A percentile compares a stretch with the other conserved stretches of the same genome.
Conservation (phyloP, 2,888 invertebrate genomes). For the Anarsia innoxiella region DNA sequence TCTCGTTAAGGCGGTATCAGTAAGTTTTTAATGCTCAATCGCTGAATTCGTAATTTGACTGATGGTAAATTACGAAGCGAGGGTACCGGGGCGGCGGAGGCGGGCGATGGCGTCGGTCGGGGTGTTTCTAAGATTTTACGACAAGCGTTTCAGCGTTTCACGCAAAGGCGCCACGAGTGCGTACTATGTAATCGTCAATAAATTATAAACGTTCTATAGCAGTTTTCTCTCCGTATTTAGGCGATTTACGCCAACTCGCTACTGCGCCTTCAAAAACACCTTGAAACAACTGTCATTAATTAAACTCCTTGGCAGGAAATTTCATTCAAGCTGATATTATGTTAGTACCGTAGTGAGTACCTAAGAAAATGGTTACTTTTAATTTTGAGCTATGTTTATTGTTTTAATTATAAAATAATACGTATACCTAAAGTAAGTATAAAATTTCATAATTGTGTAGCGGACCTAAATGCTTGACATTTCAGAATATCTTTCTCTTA, state of each 20-base stretch:
- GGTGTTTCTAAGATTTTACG: constrained; percentile 39
- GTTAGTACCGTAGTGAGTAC: too few relatives aligned
- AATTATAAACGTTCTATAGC: constrained; percentile 36
- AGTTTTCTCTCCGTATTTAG: constrained; percentile 28
- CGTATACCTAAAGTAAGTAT: too few relatives aligned
- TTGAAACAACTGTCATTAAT: constrained; percentile 30
- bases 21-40: constrained; percentile 8
- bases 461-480: too few relatives aligned
- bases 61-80: constrained; percentile 7
- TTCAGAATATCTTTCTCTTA: too few relatives aligned
- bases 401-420: too few relatives aligned
- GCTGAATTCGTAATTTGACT: constrained; percentile 17
- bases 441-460: too few relatives aligned
- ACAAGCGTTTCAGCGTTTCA: constrained; percentile 26
- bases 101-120: too few relatives aligned
- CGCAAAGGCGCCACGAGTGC: constrained; percentile 32
- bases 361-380: too few relatives aligned
- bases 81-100: constrained; percentile 19
- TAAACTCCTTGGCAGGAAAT: constrained; percentile 16
- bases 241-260: constrained; percentile 17
- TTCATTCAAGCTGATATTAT: too few relatives aligned
- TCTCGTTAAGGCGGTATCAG: not conserved
- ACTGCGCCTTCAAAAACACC: constrained; percentile 23
- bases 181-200: constrained; percentile 38
- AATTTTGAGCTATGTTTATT: too few relatives aligned